Evolutionary conservation across 2,888 invertebrate species (phyloP), one percentile per base, ranked within the genome.

Genomic region (Orgyia antiqua): DNA sequence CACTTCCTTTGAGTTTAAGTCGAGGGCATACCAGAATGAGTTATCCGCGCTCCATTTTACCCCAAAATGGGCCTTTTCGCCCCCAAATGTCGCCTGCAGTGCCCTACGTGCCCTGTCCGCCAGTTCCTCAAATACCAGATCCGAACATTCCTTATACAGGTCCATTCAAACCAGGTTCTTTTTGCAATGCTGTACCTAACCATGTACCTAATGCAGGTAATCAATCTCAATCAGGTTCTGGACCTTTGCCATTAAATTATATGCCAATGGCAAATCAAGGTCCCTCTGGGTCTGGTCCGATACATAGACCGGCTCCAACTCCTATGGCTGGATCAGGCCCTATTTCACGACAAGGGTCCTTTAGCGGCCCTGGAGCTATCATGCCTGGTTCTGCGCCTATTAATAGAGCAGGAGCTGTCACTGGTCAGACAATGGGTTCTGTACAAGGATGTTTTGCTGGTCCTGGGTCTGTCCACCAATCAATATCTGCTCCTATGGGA

Each of bases 31-130:
- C 13, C 10, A 18, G 8, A 9, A 4, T 19, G 2, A 26, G 13
- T 11, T 24, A n/a, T 7, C 11, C 27, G 2, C 33, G 10, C 12
- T 26, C 38, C 5, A 36, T 13, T 25, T 13, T 32, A 17, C n/a
- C 24, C 5, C 34, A 27, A 7, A 36, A 33, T 18, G 21, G 19
- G 13, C 19, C 29, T 12, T 13, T 13, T 3, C 21, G 10, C 1
- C 13, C 17, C 7, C 31, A 21, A 21, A 9, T 10, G 7, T 4
- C 25, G 19, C 26, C 25, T 11, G 13, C 27, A 20, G 11, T 10
- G n/a, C 3, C 19, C 3, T 25, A 12, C 9, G 13, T 11, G 5
- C 19, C 20, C 20, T 13, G 12, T 13, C 5, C 10, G 4, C 11
- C 18, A 4, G 7, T 4, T 2, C 6, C 12, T 17, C 9, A 9